phyloP scores from a whole-genome alignment of 1,140 invertebrate species.

The Zelostemma sp. region DNA sequence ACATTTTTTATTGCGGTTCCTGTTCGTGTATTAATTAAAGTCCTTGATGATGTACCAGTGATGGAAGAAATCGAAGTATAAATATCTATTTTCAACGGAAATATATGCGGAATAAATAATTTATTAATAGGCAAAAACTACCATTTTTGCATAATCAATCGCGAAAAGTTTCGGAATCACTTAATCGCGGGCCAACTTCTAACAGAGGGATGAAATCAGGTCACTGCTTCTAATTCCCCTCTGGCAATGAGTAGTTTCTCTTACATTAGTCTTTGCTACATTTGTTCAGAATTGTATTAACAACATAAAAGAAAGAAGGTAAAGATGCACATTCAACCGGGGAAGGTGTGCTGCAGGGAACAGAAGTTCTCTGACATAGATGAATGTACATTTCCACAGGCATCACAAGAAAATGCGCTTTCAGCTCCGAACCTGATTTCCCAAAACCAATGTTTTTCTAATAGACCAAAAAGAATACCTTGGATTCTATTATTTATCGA shows the following conservation, averaged over 20 bases:
- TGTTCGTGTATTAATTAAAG: too few species aligned
- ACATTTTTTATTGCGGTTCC: too few species aligned
- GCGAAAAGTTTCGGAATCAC: neutral
- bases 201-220: neutral
- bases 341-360: neutral
- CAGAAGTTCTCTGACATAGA: neutral
- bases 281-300: neutral
- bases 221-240: neutral
- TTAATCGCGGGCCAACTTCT: neutral
- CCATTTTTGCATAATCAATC: neutral
- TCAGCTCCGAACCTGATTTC: neutral
- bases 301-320: neutral
- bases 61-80: too few species aligned
- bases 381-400: neutral
- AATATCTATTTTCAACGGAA: too few species aligned
- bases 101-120: too few species aligned
- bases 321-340: neutral
- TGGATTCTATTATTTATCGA: neutral
- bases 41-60: too few species aligned
- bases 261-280: neutral
- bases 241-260: neutral
- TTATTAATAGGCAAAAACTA: too few species aligned
- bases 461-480: neutral
- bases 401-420: neutral
- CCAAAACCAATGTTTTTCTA: slow-evolving; percentile 1